These are phyloP conservation scores for Rhopalosiphum maidis DNA, from an alignment of 1,140 invertebrate genomes.

Conservation along the genomic window DNA sequence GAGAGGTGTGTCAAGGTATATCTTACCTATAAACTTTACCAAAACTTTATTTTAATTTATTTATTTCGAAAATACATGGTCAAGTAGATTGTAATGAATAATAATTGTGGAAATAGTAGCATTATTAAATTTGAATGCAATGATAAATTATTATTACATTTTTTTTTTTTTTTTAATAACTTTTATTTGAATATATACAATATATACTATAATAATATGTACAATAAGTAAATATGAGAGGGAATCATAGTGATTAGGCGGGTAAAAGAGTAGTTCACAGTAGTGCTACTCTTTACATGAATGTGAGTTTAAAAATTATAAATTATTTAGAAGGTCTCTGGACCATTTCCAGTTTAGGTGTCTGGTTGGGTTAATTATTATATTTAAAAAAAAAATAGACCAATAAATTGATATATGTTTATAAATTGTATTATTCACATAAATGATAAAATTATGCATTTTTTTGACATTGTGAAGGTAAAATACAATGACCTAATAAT, in stretches of 20 bases:
- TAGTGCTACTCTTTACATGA: no score
- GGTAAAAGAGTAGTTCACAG: no score
- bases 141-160: not conserved
- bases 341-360: no score
- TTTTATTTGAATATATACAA: no score
- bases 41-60: not conserved
- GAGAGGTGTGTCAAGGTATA: not conserved
- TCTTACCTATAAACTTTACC: not conserved
- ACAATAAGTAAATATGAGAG: no score
- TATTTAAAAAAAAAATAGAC: not conserved
- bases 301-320: no score
- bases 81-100: not conserved
- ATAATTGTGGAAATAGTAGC: no score
- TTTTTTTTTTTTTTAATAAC: not conserved
- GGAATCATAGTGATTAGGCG: no score
- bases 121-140: not conserved
- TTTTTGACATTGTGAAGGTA: conserved; percentile 28
- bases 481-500: conserved; percentile 23
- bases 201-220: no score
- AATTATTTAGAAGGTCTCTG: no score
- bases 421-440: not conserved
- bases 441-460: not conserved
- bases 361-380: no score
- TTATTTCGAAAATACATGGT: not conserved
- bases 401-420: not conserved